phyloP scores from a whole-genome alignment of 2,888 invertebrate species.

The Adelognathus sp. region DNA sequence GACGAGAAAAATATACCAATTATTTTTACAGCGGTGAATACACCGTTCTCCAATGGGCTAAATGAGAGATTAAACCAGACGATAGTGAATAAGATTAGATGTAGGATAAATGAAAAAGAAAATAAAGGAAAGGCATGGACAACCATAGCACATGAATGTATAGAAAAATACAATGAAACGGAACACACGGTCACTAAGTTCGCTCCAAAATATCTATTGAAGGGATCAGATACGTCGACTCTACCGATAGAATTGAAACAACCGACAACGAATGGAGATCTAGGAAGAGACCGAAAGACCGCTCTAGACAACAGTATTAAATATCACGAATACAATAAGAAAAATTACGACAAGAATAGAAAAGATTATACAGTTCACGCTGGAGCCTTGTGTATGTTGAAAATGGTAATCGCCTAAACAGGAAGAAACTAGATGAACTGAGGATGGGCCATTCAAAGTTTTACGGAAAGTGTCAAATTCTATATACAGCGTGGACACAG shows the following conservation, averaged over 20 bases:
- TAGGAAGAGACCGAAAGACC: conserved; percentile 37
- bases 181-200: conserved; percentile 69
- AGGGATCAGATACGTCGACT: conserved; percentile 64
- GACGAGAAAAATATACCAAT: background rate
- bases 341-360: background rate
- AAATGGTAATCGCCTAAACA: conserved; percentile 69
- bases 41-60: too few species aligned
- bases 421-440: conserved; percentile 69
- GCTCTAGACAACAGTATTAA: conserved; percentile 7
- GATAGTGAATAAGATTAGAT: conserved; percentile 67
- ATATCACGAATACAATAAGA: conserved; percentile 10
- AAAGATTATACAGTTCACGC: too few species aligned
- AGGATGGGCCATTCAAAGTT: conserved; percentile 64
- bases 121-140: conserved; percentile 68
- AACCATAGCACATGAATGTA: conserved; percentile 69
- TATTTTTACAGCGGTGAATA: background rate
- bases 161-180: conserved; percentile 69
- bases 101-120: conserved; percentile 66
- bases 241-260: conserved; percentile 61
- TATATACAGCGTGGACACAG: conserved; percentile 59
- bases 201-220: conserved; percentile 67
- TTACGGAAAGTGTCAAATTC: conserved; percentile 62
- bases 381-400: conserved; percentile 65
- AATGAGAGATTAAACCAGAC: too few species aligned
- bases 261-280: conserved; percentile 14